Base-by-base conservation (phyloP, 2,797 vertebrate species). In the Ispidina picta region DNA sequence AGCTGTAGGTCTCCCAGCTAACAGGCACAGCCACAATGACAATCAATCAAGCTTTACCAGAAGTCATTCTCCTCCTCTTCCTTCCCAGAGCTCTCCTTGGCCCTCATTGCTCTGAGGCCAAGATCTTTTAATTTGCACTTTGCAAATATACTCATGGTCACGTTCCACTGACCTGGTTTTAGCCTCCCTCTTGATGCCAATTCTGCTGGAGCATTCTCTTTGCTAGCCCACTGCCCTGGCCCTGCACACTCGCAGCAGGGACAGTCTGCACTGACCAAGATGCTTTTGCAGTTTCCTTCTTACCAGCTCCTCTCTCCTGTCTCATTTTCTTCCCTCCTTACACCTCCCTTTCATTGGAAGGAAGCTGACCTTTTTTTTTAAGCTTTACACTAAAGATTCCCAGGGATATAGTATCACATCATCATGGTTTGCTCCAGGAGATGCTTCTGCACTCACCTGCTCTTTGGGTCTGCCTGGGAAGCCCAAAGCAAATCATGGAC, bases 351-450 rank as follows among this genome's bases (percentile, higher is more conserved):
- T 52, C 15, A 17, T 21, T 16, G 37, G 51, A 58, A 64, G 20
- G 49, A 31, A 52, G 20, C 5, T 39, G 6, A 46, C 29, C 6
- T 21, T 15, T 26, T 2, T 44, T 15, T 16, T 15, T 26, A 33
- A 33, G 44, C 21, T 31, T 21, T 31, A 23, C 15, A 7, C 18
- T 26, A 49, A n/a, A 48, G 12, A 22, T 19, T 51, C 49, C 59
- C 39, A 26, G 23, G 33, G 37, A 39, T 39, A 39, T 39, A 39
- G 13, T 39, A 39, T 39, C 37, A 39, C 37, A 39, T 66, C 11
- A 0, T 13, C 4, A 1, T 7, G 29, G 33, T 14, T 19, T 8
- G 12, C 22, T 44, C 28, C 26, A 10, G n/a, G n/a, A 39, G 20
- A 41, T 15, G 15, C 20, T 28, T 33, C 31, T 20, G 37, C 4